Evolutionary conservation across 92 coral and sea anemone genomes (phyloP), one percentile per base, ranked within the genome.

Genomic region (Porites cylindrica): DNA sequence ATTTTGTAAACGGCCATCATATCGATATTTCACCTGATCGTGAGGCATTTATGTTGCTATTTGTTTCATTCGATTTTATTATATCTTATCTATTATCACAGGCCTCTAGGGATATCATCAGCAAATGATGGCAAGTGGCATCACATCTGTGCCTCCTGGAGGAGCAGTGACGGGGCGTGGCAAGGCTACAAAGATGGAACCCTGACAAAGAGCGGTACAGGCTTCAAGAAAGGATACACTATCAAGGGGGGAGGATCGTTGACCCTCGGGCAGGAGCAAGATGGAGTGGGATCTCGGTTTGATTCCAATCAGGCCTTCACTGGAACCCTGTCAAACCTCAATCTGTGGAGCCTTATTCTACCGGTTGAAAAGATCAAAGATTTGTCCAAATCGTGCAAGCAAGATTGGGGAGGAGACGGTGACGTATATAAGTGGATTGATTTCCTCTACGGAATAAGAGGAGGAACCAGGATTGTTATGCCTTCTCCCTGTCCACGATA

Each of bases 61-160:
- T 66, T 19, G 70, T 8, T 12, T 8, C 43, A 66, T 56, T 10
- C 3, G 61, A 56, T 10, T 66, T 67, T 21, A 23, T 67, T 32
- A 21, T 12, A 23, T 23, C 9, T 62, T 10, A 19, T 3, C 6
- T 5, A 38, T 38, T 38, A 4, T 38, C 47, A 47, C 43, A 24
- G 24, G 24, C 12, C 2, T 20, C 16, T 62, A 18, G 66, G 72
- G 13, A 21, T 56, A 56, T 56, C 61, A 61, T 82, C 93, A n/a
- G 86, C 92, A 18, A 90, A 94, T 74, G 97, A 96, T 47, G 98
- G 98, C 11, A 80, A 79, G 51, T 96, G 95, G 98, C 98, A 94
- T 85, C 98, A 96, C 84, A 94, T 96, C 83, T 86, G 96, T n/a
- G 78, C 91, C 72, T 88, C 98, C 17, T 96, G 97, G 98, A 76